These are phyloP conservation scores for Euclidia mi DNA, from an alignment of 2,888 invertebrate species.

Conservation along the genomic window DNA sequence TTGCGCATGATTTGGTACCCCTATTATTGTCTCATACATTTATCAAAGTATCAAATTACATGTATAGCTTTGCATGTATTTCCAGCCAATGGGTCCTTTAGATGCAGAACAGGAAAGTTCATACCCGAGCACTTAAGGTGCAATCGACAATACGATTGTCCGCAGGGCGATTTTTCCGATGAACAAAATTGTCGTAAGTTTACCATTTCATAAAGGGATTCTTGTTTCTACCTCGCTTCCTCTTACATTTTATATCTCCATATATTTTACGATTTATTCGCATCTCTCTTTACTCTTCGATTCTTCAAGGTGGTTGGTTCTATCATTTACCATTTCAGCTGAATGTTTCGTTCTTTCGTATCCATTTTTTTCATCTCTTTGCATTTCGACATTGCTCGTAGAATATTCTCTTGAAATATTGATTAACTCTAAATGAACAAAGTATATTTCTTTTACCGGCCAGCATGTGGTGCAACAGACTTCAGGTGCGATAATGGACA, in stretches of 20 bases:
- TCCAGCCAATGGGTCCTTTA: constrained; percentile 88
- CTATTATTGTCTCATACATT: constrained; percentile 14
- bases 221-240: constrained; percentile 35
- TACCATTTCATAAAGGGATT: constrained; percentile 44
- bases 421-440: constrained; percentile 43
- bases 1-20: constrained; percentile 29
- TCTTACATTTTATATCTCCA: constrained; percentile 43
- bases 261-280: constrained; percentile 28
- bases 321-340: constrained; percentile 24
- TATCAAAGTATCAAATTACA: constrained; percentile 30
- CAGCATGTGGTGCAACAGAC: constrained; percentile 86
- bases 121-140: constrained; percentile 90
- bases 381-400: constrained; percentile 45
- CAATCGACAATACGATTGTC: constrained; percentile 92
- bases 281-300: constrained; percentile 12
- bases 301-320: constrained; percentile 32
- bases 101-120: constrained; percentile 92
- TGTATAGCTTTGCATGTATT: constrained; percentile 74
- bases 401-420: constrained; percentile 24
- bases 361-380: constrained; percentile 24
- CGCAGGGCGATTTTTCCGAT: constrained; percentile 92
- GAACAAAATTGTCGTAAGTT: constrained; percentile 95
- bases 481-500: constrained; percentile 92
- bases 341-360: constrained; percentile 20
- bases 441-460: constrained; percentile 87